Conservation (phyloP, 2,797 vertebrate genomes). For the Tamandua tetradactyla region DNA sequence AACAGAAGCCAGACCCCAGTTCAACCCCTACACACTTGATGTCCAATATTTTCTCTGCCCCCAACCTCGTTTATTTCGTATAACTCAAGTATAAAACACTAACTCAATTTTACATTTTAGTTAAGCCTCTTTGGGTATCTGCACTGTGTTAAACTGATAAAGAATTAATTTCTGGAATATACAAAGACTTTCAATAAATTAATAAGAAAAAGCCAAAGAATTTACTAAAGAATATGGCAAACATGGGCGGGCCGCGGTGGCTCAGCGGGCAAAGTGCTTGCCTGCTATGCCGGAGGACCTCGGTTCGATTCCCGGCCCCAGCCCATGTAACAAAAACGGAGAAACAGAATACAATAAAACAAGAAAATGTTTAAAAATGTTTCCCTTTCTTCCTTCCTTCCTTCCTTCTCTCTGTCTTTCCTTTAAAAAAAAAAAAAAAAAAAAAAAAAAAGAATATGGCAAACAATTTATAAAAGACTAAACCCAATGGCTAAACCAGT, state of each 20-base stretch:
- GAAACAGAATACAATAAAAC: too few relatives aligned
- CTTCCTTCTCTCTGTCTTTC: too few relatives aligned
- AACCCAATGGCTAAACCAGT: neutral
- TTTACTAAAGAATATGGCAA: neutral
- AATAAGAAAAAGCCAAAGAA: neutral
- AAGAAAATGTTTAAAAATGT: too few relatives aligned
- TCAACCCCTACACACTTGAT: neutral
- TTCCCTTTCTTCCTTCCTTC: too few relatives aligned
- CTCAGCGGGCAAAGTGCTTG: too few relatives aligned
- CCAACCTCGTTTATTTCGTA: neutral
- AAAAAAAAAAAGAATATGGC: neutral
- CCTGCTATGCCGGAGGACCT: too few relatives aligned
- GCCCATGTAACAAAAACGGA: too few relatives aligned
- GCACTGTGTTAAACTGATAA: neutral
- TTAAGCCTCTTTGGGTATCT: conserved; percentile 10
- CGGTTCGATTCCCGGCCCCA: too few relatives aligned
- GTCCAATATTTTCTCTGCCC: neutral
- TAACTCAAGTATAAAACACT: conserved; percentile 1
- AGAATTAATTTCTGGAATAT: neutral
- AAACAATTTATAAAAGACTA: conserved; percentile 12
- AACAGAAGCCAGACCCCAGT: neutral
- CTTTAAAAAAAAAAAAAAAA: too few relatives aligned
- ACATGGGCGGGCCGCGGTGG: too few relatives aligned
- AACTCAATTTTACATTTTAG: neutral
- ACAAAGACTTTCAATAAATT: neutral